Evolutionary conservation across 2,888 invertebrate genomes (phyloP).

Genomic region (Acheta domesticus): DNA sequence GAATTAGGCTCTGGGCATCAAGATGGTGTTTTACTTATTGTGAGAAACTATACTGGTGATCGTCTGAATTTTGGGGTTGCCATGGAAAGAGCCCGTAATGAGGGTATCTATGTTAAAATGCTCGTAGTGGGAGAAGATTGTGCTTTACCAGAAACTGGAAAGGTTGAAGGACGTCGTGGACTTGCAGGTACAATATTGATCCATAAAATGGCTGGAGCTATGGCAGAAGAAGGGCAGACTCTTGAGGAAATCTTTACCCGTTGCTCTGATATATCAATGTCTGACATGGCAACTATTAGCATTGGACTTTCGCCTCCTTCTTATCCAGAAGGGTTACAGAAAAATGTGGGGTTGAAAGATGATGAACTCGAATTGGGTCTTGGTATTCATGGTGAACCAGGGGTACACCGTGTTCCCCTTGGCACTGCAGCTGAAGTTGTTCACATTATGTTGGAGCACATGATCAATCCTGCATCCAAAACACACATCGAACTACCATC

Average conservation of each 20-base stretch:
- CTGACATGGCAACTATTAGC: slow-evolving; percentile 64
- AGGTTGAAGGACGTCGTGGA: slow-evolving; percentile 50
- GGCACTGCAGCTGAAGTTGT: slow-evolving; percentile 42
- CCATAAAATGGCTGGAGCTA: slow-evolving; percentile 51
- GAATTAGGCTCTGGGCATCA: slow-evolving; percentile 29
- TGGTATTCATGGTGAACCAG: slow-evolving; percentile 57
- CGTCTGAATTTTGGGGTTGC: slow-evolving; percentile 80
- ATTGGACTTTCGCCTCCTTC: slow-evolving; percentile 65
- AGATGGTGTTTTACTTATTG: slow-evolving; percentile 63
- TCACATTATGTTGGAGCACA: slow-evolving; percentile 23
- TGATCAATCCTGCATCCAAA: slow-evolving; percentile 19
- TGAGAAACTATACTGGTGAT: slow-evolving; percentile 75
- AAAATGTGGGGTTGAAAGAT: slow-evolving; percentile 35
- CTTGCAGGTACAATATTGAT: slow-evolving; percentile 51
- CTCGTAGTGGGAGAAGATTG: slow-evolving; percentile 34
- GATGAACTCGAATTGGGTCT: slow-evolving; percentile 54
- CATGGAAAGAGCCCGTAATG: slow-evolving; percentile 64
- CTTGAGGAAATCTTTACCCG: slow-evolving; percentile 46
- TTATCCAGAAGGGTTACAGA: slow-evolving; percentile 54
- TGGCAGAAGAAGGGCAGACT: slow-evolving; percentile 49
- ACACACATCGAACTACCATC: background rate
- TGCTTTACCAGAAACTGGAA: slow-evolving; percentile 46
- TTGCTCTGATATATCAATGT: slow-evolving; percentile 22
- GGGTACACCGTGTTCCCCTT: slow-evolving; percentile 43
- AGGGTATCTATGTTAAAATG: slow-evolving; percentile 56